Conservation (phyloP, 2,797 vertebrate genomes). For the Sebastes iracundus region DNA sequence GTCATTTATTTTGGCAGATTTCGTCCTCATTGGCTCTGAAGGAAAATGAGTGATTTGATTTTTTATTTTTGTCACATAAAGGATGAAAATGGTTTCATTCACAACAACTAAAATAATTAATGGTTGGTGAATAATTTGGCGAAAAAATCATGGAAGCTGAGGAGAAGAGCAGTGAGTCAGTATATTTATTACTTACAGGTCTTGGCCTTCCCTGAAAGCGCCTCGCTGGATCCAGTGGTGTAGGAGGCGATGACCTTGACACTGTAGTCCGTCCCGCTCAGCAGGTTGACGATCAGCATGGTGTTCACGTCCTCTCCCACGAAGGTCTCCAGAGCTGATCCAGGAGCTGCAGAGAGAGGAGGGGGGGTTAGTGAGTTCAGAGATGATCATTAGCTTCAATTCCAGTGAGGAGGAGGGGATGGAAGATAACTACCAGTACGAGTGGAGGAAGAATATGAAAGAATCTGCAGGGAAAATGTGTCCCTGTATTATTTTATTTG, state of each 20-base stretch:
- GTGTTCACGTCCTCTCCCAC: constrained; percentile 94
- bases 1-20: too few species aligned
- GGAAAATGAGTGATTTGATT: background rate
- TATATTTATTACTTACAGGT: constrained; percentile 84
- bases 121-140: background rate
- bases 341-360: constrained; percentile 77
- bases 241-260: constrained; percentile 95
- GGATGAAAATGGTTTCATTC: background rate
- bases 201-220: constrained; percentile 88
- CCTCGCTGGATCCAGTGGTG: constrained; percentile 91
- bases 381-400: background rate
- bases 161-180: background rate
- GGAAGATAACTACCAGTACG: background rate
- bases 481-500: too few species aligned
- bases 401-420: background rate
- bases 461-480: background rate
- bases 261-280: constrained; percentile 93
- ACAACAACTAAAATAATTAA: background rate
- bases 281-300: constrained; percentile 93
- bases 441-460: background rate
- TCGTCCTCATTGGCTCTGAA: background rate
- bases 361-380: background rate
- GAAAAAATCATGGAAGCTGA: background rate
- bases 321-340: constrained; percentile 92
- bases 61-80: background rate